Evolutionary conservation across 2,113 vertebrate species (phyloP), one percentile per base, ranked within the genome.

Genomic region (Laticauda colubrina): DNA sequence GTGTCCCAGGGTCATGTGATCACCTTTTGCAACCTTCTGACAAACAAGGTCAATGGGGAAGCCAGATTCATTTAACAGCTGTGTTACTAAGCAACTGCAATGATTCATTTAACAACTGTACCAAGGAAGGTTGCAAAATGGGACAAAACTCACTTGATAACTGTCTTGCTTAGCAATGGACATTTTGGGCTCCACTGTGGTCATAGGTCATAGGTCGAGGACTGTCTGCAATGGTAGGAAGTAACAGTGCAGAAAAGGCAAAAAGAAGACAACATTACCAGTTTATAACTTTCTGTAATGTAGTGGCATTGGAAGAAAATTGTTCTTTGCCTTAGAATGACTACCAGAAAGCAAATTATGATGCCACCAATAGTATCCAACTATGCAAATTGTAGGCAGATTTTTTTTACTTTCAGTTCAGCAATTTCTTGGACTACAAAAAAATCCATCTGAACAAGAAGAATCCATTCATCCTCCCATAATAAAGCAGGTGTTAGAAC

Each of bases 181-280:
- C 61, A 64, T 64, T 64, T 64, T 64, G 61, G 26, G 11, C 2
- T 64, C 61, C 61, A 64, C 0, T 64, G 26, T 64, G 11, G 26
- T 64, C 26, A 29, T 29, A 61, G 3, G 3, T 29, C 3, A 8
- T 29, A 64, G 4, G 4, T 29, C 0, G 1, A 64, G 61, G 61
- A 64, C 26, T 29, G 12, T 26, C 61, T 29, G 24, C 10, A 48
- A 55, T 0, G 1, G 2, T 21, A 90, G 90, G 57, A 48, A 48
- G 3, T 91, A 93, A 94, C 55, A 3, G 94, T 87, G 9, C 56
- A 89, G 26, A 61, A 93, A 87, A 93, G 23, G 69, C n/a, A 81
- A 81, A 43, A 43, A n/a, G 92, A 90, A 0, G 11, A 92, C 11
- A 48, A 89, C 45, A 2, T 8, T 48, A 29, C 64, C 93, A 89